phyloP scores from a whole-genome alignment of 2,888 invertebrate genomes.

The Artemia sinica region DNA sequence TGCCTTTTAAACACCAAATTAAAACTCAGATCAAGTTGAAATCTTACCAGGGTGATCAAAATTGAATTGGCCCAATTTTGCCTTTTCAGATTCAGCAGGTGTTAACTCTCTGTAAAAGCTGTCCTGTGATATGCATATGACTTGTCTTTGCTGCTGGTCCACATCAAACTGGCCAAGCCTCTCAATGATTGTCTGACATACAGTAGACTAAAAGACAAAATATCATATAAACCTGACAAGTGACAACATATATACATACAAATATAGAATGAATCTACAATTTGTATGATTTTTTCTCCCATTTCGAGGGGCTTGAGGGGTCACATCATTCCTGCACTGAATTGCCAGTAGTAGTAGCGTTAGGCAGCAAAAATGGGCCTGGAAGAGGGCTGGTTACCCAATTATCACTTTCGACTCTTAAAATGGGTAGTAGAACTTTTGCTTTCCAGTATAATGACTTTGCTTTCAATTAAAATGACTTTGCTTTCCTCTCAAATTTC shows the following conservation, averaged over 20 bases:
- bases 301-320: too few relatives aligned
- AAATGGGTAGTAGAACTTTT: too few relatives aligned
- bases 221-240: slow-evolving; percentile 10
- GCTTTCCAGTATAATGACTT: too few relatives aligned
- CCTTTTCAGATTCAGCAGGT: slow-evolving; percentile 56
- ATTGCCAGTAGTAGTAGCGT: too few relatives aligned
- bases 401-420: too few relatives aligned
- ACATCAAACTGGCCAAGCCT: slow-evolving; percentile 81
- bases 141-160: slow-evolving; percentile 69
- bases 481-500: too few relatives aligned
- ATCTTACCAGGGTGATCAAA: slow-evolving; percentile 77
- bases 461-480: too few relatives aligned
- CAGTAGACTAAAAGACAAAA: slow-evolving; percentile 57
- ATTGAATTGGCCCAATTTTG: slow-evolving; percentile 79
- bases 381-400: too few relatives aligned
- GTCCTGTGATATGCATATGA: slow-evolving; percentile 87
- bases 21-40: too few relatives aligned
- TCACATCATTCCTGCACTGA: too few relatives aligned
- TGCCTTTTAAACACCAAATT: too few relatives aligned
- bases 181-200: slow-evolving; percentile 91
- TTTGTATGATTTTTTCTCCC: not conserved
- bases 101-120: slow-evolving; percentile 83
- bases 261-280: not conserved
- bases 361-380: too few relatives aligned
- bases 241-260: not conserved